These are phyloP conservation scores for Pangasius larnaudii DNA, from an alignment of 2,797 vertebrate species.

Conservation along the genomic window DNA sequence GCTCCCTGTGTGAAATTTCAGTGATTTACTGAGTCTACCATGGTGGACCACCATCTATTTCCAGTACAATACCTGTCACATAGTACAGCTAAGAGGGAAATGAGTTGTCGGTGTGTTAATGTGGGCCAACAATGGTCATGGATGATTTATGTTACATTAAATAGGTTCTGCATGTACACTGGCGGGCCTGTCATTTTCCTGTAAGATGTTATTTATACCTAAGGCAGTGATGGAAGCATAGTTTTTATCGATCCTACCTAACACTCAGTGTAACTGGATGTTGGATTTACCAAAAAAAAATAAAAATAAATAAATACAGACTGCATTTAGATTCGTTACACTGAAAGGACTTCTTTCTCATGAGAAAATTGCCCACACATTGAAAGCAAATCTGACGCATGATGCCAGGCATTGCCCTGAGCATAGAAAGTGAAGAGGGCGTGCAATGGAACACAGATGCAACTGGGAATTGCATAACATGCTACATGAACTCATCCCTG, in stretches of 20 bases:
- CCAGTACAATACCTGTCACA: slow-evolving; percentile 52
- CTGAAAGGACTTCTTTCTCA: slow-evolving; percentile 29
- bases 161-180: slow-evolving; percentile 45
- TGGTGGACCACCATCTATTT: slow-evolving; percentile 33
- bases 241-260: not conserved
- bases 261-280: not conserved
- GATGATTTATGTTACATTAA: slow-evolving; percentile 42
- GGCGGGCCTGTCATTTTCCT: slow-evolving; percentile 49
- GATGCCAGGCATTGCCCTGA: slow-evolving; percentile 37
- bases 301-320: not conserved
- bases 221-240: not conserved
- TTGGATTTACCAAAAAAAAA: not conserved
- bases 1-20: not conserved
- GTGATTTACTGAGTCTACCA: not conserved
- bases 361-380: slow-evolving; percentile 42
- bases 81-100: slow-evolving; percentile 40
- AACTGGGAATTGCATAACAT: slow-evolving; percentile 15
- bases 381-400: slow-evolving; percentile 5
- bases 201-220: slow-evolving; percentile 34
- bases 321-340: not conserved
- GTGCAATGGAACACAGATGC: not conserved
- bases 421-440: not conserved
- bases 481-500: not conserved
- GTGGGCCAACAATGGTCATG: slow-evolving; percentile 17
- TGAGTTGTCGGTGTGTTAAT: slow-evolving; percentile 35